Conservation (phyloP, 2,888 invertebrate genomes). For the Chrysotoxum bicinctum region DNA sequence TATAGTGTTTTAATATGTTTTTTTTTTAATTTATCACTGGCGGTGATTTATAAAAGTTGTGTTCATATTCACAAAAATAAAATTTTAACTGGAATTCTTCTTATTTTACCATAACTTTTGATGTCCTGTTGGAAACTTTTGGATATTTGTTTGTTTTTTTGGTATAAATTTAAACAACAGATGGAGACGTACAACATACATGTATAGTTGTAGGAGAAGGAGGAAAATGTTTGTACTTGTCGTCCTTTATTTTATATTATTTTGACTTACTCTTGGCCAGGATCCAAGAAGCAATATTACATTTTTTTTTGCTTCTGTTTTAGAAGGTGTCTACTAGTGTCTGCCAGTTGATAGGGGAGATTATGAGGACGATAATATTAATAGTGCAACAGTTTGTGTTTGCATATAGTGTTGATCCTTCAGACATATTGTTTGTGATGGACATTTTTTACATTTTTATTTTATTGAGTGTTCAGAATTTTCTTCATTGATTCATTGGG, state of each 20-base stretch:
- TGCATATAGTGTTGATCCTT: slow-evolving; percentile 24
- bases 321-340: slow-evolving; percentile 13
- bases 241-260: slow-evolving; percentile 22
- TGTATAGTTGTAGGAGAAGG: background rate
- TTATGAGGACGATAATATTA: slow-evolving; percentile 46
- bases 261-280: slow-evolving; percentile 40
- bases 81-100: slow-evolving; percentile 8
- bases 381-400: slow-evolving; percentile 58
- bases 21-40: background rate
- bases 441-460: slow-evolving; percentile 12
- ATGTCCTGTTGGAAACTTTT: background rate
- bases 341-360: slow-evolving; percentile 25
- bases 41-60: slow-evolving; percentile 18
- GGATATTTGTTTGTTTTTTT: background rate
- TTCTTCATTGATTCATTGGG: background rate
- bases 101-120: background rate
- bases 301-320: slow-evolving; percentile 5
- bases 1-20: background rate
- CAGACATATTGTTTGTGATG: slow-evolving; percentile 15
- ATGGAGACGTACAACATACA: background rate
- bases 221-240: slow-evolving; percentile 3
- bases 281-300: slow-evolving; percentile 43
- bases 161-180: background rate
- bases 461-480: background rate
- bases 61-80: slow-evolving; percentile 51